Percentiles rank a stretch among this genome's conserved stretches.
phyloP scores from a whole-genome alignment of 2,888 invertebrate species.

The Andrena haemorrhoa region DNA sequence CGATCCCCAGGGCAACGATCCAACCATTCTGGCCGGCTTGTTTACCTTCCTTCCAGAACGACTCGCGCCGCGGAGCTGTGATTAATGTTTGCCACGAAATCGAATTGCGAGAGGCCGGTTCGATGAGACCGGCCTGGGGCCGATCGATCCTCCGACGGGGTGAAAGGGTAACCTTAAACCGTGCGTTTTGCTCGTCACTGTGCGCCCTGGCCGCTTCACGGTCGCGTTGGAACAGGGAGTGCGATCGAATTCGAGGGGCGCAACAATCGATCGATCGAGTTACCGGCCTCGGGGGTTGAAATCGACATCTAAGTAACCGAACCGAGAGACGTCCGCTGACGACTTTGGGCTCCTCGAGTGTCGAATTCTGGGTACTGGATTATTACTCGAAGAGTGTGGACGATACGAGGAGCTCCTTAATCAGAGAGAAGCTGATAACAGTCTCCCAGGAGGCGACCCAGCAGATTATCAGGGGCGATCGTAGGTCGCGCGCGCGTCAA shows the following conservation, averaged over 20 bases:
- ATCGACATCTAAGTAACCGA: no score
- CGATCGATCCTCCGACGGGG: slow-evolving; percentile 2
- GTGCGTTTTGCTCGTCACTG: no score
- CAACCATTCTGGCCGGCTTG: slow-evolving; percentile 20
- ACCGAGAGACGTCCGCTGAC: no score
- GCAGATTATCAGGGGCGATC: slow-evolving; percentile 41
- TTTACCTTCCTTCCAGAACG: slow-evolving; percentile 42
- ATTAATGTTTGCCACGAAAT: slow-evolving; percentile 63
- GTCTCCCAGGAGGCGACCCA: slow-evolving; percentile 14
- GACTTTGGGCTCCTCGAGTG: no score
- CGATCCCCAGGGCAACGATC: slow-evolving; percentile 22
- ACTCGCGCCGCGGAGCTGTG: slow-evolving; percentile 14
- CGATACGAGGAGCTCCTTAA: no score
- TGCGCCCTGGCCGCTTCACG: no score
- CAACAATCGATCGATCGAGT: no score
- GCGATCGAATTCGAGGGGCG: no score
- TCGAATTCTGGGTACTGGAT: no score
- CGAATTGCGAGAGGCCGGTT: slow-evolving; percentile 41
- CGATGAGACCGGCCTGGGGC: slow-evolving; percentile 38
- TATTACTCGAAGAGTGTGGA: no score
- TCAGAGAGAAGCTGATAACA: background rate
- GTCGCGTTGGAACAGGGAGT: no score
- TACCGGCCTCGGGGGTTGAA: no score
- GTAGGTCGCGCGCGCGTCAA: slow-evolving; percentile 37
- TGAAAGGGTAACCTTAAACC: slow-evolving; percentile 19